Percentiles rank a stretch among this genome's conserved stretches.
These are phyloP conservation scores for Drosophila putrida DNA, from an alignment of 2,888 invertebrate genomes.

Conservation along the genomic window DNA sequence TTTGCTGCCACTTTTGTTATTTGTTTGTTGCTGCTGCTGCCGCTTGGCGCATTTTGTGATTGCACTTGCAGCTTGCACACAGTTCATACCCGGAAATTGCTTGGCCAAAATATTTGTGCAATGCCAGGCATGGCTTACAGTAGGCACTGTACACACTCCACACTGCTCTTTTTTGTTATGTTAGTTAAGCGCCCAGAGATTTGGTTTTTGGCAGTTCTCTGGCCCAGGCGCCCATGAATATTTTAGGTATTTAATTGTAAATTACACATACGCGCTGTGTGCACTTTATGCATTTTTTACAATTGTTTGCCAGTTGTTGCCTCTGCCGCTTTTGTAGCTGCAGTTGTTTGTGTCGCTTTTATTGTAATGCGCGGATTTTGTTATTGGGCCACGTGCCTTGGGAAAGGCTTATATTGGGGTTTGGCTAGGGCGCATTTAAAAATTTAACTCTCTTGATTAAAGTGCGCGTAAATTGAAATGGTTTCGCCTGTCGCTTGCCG, in stretches of 20 bases:
- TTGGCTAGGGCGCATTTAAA: slow-evolving; percentile 48
- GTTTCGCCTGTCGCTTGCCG: slow-evolving; percentile 16
- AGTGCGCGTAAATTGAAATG: slow-evolving; percentile 46
- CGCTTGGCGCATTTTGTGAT: slow-evolving; percentile 61
- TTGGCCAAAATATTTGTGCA: slow-evolving; percentile 68
- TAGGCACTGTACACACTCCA: background rate
- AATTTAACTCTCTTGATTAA: slow-evolving; percentile 62
- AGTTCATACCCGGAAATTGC: slow-evolving; percentile 68
- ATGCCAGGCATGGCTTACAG: slow-evolving; percentile 33
- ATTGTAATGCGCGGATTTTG: slow-evolving; percentile 65
- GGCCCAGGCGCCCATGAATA: slow-evolving; percentile 59
- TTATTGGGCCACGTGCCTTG: slow-evolving; percentile 56
- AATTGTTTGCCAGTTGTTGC: slow-evolving; percentile 49
- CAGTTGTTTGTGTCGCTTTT: slow-evolving; percentile 22
- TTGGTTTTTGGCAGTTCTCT: slow-evolving; percentile 53
- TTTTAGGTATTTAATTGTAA: slow-evolving; percentile 78
- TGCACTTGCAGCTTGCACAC: slow-evolving; percentile 62
- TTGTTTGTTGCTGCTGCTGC: slow-evolving; percentile 30
- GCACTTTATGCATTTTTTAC: slow-evolving; percentile 69
- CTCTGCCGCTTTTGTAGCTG: slow-evolving; percentile 16
- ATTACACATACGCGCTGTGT: slow-evolving; percentile 77
- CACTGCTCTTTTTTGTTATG: slow-evolving; percentile 10
- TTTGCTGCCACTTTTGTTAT: slow-evolving; percentile 38
- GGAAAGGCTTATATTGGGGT: slow-evolving; percentile 31
- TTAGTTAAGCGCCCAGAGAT: slow-evolving; percentile 69